Evolutionary conservation across 2,113 vertebrate genomes (phyloP), one percentile per base, ranked within the genome.

Genomic region (Macroglossus sobrinus): DNA sequence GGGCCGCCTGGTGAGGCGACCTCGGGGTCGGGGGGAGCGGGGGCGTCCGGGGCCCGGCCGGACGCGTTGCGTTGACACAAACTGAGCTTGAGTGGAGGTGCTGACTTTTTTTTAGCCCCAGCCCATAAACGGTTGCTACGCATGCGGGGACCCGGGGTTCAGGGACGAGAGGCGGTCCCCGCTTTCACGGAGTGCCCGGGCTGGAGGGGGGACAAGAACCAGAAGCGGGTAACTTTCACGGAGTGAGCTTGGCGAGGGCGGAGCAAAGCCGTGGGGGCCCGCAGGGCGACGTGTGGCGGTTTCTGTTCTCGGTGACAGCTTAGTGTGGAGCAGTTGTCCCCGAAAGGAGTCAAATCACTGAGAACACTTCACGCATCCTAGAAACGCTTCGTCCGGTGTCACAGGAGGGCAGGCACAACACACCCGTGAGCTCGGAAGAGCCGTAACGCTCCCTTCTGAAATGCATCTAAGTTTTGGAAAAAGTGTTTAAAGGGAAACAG

Each of bases 1-100:
- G 87, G 94, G 97, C 14, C 92, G 2, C 71, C 89, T 98, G 98
- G 99, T 99, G 91, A 98, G 98, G n/a, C 1, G 0, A 6, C 15
- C n/a, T 21, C 38, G 45, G 72, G 59, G 53, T 15, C 69, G 10
- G 11, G 0, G 0, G 74, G 43, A 43, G 22, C 2, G 7, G 55
- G n/a, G 57, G 78, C 5, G 15, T 22, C 43, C 10, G 7, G 80
- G 68, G 18, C 47, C 12, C 12, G 14, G 7, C 38, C 82, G 53
- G 7, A 8, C 74, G 81, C 45, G 45, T 68, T 53, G 43, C 40
- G 35, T 6, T 69, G 74, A 93, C 63, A n/a, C 3, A 1, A 61
- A 16, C 0, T 35, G 64, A 93, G 57, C 28, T 28, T 69, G 7
- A 69, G 9, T 53, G 11, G 59, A n/a, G 75, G 38, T 14, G 18